Evolutionary conservation across 2,113 vertebrate species (phyloP).

Genomic region (Perccottus glenii): DNA sequence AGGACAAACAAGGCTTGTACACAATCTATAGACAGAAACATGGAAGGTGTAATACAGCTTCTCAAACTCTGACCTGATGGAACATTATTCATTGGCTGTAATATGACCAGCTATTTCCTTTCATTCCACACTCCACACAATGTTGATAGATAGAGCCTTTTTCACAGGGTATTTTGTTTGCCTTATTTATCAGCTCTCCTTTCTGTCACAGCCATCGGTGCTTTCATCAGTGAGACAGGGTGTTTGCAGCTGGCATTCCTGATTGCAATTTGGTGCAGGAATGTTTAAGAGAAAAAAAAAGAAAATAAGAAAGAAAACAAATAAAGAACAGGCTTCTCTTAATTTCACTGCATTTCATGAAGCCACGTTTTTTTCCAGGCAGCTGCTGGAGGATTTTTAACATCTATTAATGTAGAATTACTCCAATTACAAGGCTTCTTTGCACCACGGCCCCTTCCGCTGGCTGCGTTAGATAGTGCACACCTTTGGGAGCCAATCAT

Average conservation of each 20-base stretch:
- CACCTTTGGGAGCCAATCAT: constrained; percentile 94
- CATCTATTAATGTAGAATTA: constrained; percentile 98
- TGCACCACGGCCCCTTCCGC: constrained; percentile 86
- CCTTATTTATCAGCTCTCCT: constrained; percentile 64
- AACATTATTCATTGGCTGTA: constrained; percentile 75
- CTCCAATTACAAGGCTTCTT: constrained; percentile 97
- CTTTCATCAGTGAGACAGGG: constrained; percentile 54
- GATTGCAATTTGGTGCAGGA: constrained; percentile 51
- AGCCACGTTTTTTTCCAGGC: constrained; percentile 71
- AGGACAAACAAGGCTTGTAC: constrained; percentile 58
- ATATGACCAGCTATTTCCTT: constrained; percentile 67
- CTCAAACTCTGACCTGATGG: constrained; percentile 62
- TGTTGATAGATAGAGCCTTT: constrained; percentile 70
- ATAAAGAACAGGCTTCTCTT: constrained; percentile 5
- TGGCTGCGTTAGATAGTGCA: constrained; percentile 91
- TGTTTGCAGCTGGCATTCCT: constrained; percentile 55
- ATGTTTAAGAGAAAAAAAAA: constrained; percentile 42
- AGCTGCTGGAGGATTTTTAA: constrained; percentile 86
- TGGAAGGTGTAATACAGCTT: constrained; percentile 58
- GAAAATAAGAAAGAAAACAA: constrained; percentile 19
- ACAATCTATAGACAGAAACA: constrained; percentile 57
- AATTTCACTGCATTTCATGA: constrained; percentile 77
- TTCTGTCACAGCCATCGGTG: constrained; percentile 53
- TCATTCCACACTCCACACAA: constrained; percentile 64
- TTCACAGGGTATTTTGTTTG: constrained; percentile 71